Evolutionary conservation across 2,113 vertebrate species (phyloP).

Genomic region (Microcebus jonahi): DNA sequence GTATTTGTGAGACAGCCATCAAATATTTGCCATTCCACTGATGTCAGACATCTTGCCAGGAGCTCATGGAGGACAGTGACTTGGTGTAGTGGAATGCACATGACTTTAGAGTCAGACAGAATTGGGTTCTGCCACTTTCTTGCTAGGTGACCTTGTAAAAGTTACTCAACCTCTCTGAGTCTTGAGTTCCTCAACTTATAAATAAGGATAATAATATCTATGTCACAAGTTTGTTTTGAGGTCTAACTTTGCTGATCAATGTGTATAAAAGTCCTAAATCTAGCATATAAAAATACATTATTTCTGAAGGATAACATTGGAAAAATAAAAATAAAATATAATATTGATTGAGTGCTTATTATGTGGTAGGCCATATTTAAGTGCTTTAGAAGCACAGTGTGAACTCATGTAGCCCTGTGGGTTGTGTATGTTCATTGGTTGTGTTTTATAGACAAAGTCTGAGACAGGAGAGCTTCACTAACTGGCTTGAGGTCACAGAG

Average conservation of each 20-base stretch:
- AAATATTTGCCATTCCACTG: not conserved
- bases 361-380: not conserved
- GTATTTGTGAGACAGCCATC: not conserved
- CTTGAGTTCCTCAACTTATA: conserved; percentile 20
- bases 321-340: not conserved
- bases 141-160: conserved; percentile 26
- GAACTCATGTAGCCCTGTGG: not conserved
- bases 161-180: conserved; percentile 16
- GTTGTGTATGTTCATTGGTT: not conserved
- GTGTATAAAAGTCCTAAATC: conserved; percentile 9
- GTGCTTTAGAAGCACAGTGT: not conserved
- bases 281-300: not conserved
- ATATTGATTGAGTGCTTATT: conserved; percentile 24
- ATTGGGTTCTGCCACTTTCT: conserved; percentile 22
- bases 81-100: not conserved
- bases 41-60: not conserved
- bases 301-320: too few relatives aligned
- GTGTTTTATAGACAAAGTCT: not conserved
- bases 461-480: not conserved
- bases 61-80: not conserved
- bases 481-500: conserved; percentile 8
- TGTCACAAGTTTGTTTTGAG: conserved; percentile 44
- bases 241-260: not conserved
- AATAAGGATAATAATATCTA: not conserved
- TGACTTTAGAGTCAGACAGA: not conserved